Percentiles rank a stretch among this genome's conserved stretches.
Evolutionary conservation across 2,797 vertebrate genomes (phyloP).

Genomic region (Periparus ater): DNA sequence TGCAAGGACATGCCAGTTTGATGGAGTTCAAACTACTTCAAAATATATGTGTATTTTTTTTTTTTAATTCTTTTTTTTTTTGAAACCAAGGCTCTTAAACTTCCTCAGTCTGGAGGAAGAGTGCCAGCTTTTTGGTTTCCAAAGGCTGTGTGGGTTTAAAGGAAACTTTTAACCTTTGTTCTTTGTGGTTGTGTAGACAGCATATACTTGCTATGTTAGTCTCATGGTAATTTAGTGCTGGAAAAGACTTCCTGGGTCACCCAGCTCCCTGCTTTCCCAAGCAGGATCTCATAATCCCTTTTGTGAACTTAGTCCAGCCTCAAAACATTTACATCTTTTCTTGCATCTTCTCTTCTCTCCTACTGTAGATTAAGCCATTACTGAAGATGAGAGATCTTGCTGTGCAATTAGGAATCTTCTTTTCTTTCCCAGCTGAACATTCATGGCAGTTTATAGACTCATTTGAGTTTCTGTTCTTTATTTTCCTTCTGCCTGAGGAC

Average conservation of each 20-base stretch:
- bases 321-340: not conserved
- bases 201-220: constrained; percentile 15
- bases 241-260: constrained; percentile 38
- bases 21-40: constrained; percentile 24
- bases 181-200: constrained; percentile 29
- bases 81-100: not conserved
- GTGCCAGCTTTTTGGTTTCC: constrained; percentile 9
- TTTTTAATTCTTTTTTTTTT: not conserved
- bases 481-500: not conserved
- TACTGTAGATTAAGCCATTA: not conserved
- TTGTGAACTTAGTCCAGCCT: not conserved
- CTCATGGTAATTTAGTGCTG: constrained; percentile 17
- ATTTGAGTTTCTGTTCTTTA: not conserved
- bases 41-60: not conserved
- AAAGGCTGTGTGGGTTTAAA: constrained; percentile 42
- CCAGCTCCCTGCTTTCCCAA: constrained; percentile 19
- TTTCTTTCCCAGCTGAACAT: not conserved
- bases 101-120: not conserved
- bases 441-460: not conserved
- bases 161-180: constrained; percentile 33
- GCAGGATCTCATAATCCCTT: not conserved
- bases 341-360: not conserved
- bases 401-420: not conserved
- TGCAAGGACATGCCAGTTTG: constrained; percentile 22
- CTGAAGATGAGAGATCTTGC: not conserved